Evolutionary conservation across 1,140 invertebrate species (phyloP).

Genomic region (Plodia interpunctella): DNA sequence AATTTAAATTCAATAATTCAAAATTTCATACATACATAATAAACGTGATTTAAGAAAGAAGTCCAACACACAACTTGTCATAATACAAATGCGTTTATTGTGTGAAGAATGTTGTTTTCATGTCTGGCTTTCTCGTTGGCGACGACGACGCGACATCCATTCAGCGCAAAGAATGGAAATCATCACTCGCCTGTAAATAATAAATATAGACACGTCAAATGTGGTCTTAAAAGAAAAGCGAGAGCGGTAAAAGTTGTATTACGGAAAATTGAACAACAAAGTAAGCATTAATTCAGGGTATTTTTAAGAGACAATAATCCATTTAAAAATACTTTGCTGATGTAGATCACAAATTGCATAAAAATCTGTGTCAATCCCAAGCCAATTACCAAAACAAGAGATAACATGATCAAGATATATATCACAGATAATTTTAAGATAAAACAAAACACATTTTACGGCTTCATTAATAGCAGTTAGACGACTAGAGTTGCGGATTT

Average conservation of each 20-base stretch:
- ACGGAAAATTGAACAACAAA: no score
- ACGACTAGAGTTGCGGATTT: not conserved
- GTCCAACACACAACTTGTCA: not conserved
- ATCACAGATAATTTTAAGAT: not conserved
- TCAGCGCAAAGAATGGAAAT: slow-evolving; percentile 43
- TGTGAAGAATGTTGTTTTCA: slow-evolving; percentile 30
- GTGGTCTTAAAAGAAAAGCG: not conserved
- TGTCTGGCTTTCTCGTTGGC: slow-evolving; percentile 35
- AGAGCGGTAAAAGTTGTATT: not conserved
- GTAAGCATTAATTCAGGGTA: no score
- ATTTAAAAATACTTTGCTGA: no score
- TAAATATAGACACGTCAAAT: slow-evolving; percentile 21
- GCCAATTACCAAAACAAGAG: not conserved
- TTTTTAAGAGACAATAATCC: no score
- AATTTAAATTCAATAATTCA: no score
- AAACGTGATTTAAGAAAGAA: not conserved
- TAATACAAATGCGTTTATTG: slow-evolving; percentile 15
- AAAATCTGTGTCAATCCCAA: no score
- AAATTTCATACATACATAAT: not conserved
- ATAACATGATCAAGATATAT: no score
- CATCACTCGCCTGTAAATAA: slow-evolving; percentile 33
- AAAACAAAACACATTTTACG: not conserved
- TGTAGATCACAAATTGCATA: no score
- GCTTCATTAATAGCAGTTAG: not conserved
- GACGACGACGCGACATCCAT: slow-evolving; percentile 24